phyloP scores from a whole-genome alignment of 2,888 invertebrate species.

The Netelia virgata region DNA sequence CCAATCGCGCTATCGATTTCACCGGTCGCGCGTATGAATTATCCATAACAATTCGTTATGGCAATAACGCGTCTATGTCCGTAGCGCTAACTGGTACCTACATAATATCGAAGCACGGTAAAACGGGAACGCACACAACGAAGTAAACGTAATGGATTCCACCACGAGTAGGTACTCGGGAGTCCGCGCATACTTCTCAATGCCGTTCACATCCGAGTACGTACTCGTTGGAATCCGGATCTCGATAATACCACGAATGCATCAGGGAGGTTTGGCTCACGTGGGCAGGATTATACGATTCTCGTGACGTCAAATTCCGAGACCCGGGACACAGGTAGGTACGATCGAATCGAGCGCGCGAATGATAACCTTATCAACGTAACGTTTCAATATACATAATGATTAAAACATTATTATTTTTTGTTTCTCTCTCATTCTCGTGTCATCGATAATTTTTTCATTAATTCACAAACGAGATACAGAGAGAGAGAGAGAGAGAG shows the following conservation, averaged over 20 bases:
- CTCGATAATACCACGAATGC: conserved; percentile 41
- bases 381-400: conserved; percentile 13
- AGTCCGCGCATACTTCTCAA: conserved; percentile 60
- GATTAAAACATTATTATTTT: conserved; percentile 28
- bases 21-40: conserved; percentile 48
- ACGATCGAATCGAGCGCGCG: conserved; percentile 31
- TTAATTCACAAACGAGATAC: conserved; percentile 7
- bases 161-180: conserved; percentile 40
- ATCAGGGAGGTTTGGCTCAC: neutral
- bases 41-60: conserved; percentile 53
- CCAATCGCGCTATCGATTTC: conserved; percentile 31
- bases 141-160: conserved; percentile 22
- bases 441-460: neutral
- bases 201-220: conserved; percentile 61
- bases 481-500: conserved; percentile 31
- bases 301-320: conserved; percentile 60
- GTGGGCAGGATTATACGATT: conserved; percentile 45
- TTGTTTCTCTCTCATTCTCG: neutral
- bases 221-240: conserved; percentile 64
- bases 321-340: conserved; percentile 40
- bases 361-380: conserved; percentile 43
- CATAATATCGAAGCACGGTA: neutral
- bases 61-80: conserved; percentile 23
- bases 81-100: conserved; percentile 4
- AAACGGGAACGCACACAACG: conserved; percentile 1